Conservation (phyloP, 2,888 invertebrate species). For the Choreutis nemorana region DNA sequence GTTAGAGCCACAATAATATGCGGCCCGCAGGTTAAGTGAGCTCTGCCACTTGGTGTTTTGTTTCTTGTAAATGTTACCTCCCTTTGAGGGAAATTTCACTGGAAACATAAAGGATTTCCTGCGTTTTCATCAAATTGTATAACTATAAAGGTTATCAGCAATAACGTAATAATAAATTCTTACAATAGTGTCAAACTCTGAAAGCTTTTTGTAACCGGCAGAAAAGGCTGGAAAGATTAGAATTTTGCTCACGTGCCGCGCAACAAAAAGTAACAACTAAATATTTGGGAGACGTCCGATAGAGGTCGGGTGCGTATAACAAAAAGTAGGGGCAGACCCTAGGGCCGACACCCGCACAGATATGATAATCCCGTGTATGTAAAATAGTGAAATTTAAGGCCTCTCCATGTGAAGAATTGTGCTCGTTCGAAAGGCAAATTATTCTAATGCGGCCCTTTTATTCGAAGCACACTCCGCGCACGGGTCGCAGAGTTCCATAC, state of each 20-base stretch:
- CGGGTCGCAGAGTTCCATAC: slow-evolving; percentile 38
- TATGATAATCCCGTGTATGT: slow-evolving; percentile 65
- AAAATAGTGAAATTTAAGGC: slow-evolving; percentile 67
- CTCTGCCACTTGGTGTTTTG: slow-evolving; percentile 32
- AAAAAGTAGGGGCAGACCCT: slow-evolving; percentile 47
- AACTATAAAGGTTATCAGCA: too few relatives aligned
- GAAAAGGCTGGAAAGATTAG: too few relatives aligned
- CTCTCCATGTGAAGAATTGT: slow-evolving; percentile 66
- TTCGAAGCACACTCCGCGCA: slow-evolving; percentile 56
- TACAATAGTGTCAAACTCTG: too few relatives aligned
- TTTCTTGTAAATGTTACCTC: slow-evolving; percentile 18
- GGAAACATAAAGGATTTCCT: too few relatives aligned
- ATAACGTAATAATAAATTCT: too few relatives aligned
- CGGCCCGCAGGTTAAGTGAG: slow-evolving; percentile 38
- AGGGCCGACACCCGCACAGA: slow-evolving; percentile 50
- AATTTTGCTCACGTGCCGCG: slow-evolving; percentile 55
- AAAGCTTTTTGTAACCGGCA: too few relatives aligned
- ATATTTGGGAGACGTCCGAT: slow-evolving; percentile 60
- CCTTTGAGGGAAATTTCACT: too few relatives aligned
- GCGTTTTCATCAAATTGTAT: too few relatives aligned
- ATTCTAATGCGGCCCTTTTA: slow-evolving; percentile 65
- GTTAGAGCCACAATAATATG: slow-evolving; percentile 38
- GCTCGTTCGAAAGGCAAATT: slow-evolving; percentile 57
- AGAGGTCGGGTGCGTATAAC: slow-evolving; percentile 57
- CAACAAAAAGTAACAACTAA: slow-evolving; percentile 66